These are phyloP conservation scores for Ataeniobius toweri DNA, from an alignment of 2,797 vertebrate genomes.

Conservation along the genomic window DNA sequence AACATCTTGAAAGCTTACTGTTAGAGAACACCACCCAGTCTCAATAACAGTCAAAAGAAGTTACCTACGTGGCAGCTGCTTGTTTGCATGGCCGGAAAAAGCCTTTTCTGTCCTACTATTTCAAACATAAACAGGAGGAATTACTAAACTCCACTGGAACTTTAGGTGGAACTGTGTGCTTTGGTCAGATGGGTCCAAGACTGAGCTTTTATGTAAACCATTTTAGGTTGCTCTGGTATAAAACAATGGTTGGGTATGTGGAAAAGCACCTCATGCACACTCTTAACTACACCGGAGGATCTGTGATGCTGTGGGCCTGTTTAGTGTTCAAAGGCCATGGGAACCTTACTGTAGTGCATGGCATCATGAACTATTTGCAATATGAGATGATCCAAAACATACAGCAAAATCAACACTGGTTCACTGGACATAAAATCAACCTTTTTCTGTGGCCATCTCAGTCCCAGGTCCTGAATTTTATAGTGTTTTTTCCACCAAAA, in stretches of 20 bases:
- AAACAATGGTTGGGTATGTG: not conserved
- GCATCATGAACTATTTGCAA: not conserved
- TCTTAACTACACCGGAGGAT: not conserved
- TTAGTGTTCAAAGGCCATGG: not conserved
- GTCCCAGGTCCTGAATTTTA: not conserved
- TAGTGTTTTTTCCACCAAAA: too few relatives aligned
- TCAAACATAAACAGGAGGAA: not conserved
- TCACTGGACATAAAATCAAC: not conserved
- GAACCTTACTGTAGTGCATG: not conserved
- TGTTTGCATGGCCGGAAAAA: not conserved
- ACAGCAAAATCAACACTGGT: not conserved
- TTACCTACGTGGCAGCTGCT: too few relatives aligned
- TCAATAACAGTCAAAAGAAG: too few relatives aligned
- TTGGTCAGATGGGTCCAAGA: not conserved
- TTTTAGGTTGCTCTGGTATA: not conserved
- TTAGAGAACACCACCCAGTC: too few relatives aligned
- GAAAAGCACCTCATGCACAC: not conserved
- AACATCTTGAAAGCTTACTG: not conserved
- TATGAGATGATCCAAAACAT: not conserved
- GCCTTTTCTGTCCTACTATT: not conserved
- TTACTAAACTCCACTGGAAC: not conserved
- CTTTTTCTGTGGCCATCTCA: not conserved
- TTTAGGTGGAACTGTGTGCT: not conserved
- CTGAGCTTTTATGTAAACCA: too few relatives aligned
- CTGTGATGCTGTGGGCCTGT: not conserved